Percentiles rank a stretch among this genome's conserved stretches.
These are phyloP conservation scores for Siderastrea radians DNA, from an alignment of 92 coral and sea anemone species.

Conservation along the genomic window DNA sequence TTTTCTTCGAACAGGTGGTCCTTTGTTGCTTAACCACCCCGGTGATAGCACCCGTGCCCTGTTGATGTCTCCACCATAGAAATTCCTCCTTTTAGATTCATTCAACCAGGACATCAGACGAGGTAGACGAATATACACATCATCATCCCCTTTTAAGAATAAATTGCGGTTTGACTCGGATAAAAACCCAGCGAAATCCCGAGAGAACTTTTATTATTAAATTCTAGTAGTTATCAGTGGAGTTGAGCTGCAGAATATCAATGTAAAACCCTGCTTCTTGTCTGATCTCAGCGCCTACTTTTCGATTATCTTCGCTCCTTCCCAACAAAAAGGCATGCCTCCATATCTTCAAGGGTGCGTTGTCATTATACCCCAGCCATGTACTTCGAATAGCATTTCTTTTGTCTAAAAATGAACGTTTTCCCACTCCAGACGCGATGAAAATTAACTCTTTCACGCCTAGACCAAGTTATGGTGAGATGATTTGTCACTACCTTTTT, in stretches of 20 bases:
- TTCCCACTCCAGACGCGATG: background rate
- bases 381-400: background rate
- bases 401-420: background rate
- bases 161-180: background rate
- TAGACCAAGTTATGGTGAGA: too few species aligned
- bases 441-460: too few species aligned
- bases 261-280: background rate
- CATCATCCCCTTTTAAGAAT: slow-evolving; percentile 18
- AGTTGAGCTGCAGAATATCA: slow-evolving; percentile 1
- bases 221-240: slow-evolving; percentile 6
- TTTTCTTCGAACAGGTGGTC: background rate
- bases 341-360: background rate
- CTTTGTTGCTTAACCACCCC: background rate
- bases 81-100: background rate
- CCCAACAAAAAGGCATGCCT: background rate
- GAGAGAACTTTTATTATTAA: slow-evolving; percentile 6
- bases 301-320: background rate
- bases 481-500: too few species aligned
- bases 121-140: slow-evolving; percentile 12
- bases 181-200: slow-evolving; percentile 3
- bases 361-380: background rate
- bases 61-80: background rate
- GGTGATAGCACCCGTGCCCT: background rate
- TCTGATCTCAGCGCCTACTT: background rate
- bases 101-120: background rate